These are phyloP conservation scores for Pituophis catenifer DNA, from an alignment of 2,113 vertebrate species.

Conservation along the genomic window DNA sequence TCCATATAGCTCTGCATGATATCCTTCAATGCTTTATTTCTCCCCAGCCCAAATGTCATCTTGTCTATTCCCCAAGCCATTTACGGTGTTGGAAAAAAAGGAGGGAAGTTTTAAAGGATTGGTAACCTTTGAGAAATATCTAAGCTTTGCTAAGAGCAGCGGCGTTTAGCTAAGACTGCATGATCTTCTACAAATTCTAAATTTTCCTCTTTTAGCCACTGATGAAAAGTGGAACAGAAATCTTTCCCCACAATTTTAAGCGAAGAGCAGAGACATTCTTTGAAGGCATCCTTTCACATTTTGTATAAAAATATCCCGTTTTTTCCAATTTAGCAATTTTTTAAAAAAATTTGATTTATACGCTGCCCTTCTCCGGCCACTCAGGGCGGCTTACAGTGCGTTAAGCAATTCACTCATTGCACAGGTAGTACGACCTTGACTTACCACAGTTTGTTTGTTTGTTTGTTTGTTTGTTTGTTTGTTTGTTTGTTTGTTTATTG, in stretches of 20 bases:
- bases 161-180: neutral
- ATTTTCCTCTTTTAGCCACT: neutral
- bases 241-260: neutral
- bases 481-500: too few species aligned
- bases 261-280: too few species aligned
- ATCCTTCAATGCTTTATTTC: neutral
- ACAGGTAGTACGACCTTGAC: too few species aligned
- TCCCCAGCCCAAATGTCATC: neutral
- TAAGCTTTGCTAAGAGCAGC: neutral
- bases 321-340: too few species aligned
- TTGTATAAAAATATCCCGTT: too few species aligned
- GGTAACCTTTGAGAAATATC: constrained; percentile 13
- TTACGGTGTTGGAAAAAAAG: neutral
- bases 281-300: too few species aligned
- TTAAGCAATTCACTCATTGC: too few species aligned
- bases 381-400: too few species aligned
- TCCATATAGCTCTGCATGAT: neutral
- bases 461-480: too few species aligned
- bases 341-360: too few species aligned
- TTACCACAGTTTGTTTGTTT: too few species aligned
- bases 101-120: neutral
- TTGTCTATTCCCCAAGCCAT: neutral
- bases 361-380: too few species aligned
- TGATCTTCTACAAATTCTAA: neutral
- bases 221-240: neutral